Evolutionary conservation across 2,888 invertebrate species (phyloP).

Genomic region (Cataglyphis rosenhaueri): DNA sequence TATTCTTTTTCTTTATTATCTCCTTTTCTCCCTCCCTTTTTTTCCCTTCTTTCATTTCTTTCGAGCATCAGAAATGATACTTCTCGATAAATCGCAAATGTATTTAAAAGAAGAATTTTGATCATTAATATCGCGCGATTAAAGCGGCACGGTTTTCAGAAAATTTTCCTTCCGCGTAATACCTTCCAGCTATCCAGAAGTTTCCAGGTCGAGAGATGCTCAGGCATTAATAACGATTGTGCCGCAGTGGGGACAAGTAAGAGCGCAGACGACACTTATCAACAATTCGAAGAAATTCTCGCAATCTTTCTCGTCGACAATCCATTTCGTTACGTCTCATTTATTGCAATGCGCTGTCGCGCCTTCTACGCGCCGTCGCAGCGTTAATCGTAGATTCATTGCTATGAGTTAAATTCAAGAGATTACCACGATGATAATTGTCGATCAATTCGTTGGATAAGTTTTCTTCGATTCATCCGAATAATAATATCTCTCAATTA

Average conservation of each 20-base stretch:
- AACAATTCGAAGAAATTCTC: slow-evolving; percentile 59
- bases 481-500: background rate
- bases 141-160: slow-evolving; percentile 31
- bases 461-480: background rate
- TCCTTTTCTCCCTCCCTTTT: background rate
- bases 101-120: slow-evolving; percentile 47
- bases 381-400: slow-evolving; percentile 2
- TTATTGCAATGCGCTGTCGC: slow-evolving; percentile 28
- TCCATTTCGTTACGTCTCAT: slow-evolving; percentile 44
- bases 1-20: no score
- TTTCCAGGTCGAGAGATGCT: slow-evolving; percentile 66
- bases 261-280: slow-evolving; percentile 45
- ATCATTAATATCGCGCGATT: slow-evolving; percentile 57
- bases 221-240: slow-evolving; percentile 64
- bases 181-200: slow-evolving; percentile 11
- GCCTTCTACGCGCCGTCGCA: background rate
- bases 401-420: slow-evolving; percentile 2
- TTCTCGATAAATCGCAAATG: slow-evolving; percentile 28
- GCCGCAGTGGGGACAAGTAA: slow-evolving; percentile 35
- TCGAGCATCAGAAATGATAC: slow-evolving; percentile 19
- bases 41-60: background rate
- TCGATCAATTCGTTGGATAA: slow-evolving; percentile 6
- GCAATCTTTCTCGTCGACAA: slow-evolving; percentile 50
- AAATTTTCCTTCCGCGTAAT: slow-evolving; percentile 48
- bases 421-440: background rate